These are phyloP conservation scores for Campoplex nolae DNA, from an alignment of 2,888 invertebrate species.

Conservation along the genomic window DNA sequence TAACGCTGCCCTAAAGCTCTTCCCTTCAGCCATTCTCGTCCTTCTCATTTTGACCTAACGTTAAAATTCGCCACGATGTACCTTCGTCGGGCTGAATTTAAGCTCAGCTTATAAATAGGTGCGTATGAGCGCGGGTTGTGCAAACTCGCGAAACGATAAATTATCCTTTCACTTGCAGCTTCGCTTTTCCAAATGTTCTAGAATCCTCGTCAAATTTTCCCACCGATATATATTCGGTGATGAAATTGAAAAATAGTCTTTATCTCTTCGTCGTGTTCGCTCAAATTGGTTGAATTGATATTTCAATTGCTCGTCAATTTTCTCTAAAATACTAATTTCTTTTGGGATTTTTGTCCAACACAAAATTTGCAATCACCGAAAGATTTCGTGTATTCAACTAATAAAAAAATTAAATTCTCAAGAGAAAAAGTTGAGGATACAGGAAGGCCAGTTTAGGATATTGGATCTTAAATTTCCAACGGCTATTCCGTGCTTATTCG, in stretches of 20 bases:
- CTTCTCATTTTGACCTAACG: constrained; percentile 33
- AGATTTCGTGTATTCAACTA: not conserved
- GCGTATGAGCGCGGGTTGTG: constrained; percentile 55
- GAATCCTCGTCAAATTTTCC: constrained; percentile 38
- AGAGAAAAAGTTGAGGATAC: not conserved
- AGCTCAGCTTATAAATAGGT: constrained; percentile 57
- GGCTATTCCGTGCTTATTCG: not conserved
- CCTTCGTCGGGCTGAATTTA: constrained; percentile 40
- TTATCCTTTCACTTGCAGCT: constrained; percentile 36
- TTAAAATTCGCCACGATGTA: not conserved
- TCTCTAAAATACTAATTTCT: too few species aligned
- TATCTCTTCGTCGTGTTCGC: not conserved
- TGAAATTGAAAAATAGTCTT: not conserved
- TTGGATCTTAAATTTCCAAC: not conserved
- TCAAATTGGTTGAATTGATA: not conserved
- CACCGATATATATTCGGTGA: constrained; percentile 6
- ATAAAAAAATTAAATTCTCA: not conserved
- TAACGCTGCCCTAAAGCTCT: constrained; percentile 42
- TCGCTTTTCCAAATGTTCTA: not conserved
- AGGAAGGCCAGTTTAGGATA: not conserved
- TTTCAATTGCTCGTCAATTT: not conserved
- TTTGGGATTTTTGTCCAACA: not conserved
- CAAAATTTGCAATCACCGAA: not conserved
- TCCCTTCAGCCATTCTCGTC: constrained; percentile 31
- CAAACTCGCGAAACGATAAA: constrained; percentile 51